Conservation (phyloP, 1,140 invertebrate genomes). For the Eriosoma lanigerum region DNA sequence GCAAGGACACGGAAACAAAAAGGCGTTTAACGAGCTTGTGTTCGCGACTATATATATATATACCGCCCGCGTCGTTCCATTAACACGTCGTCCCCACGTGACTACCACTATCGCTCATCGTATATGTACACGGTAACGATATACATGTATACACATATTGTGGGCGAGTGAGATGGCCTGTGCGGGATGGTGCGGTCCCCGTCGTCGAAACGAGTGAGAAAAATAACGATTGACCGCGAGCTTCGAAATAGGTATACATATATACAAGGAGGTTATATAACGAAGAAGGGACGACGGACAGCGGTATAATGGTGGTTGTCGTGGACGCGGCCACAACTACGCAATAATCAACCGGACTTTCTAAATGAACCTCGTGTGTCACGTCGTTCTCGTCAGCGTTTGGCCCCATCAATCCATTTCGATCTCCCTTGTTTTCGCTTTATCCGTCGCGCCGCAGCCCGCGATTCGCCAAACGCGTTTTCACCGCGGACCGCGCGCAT, state of each 20-base stretch:
- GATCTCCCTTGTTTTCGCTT: slow-evolving; percentile 20
- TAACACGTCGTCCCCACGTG: neutral
- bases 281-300: too few relatives aligned
- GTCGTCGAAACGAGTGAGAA: neutral
- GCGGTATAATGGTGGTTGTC: neutral
- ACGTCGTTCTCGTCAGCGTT: slow-evolving; percentile 29
- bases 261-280: neutral
- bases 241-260: too few relatives aligned
- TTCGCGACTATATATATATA: neutral
- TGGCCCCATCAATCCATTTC: slow-evolving; percentile 46
- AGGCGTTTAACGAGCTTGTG: neutral
- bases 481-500: neutral
- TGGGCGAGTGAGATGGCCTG: too few relatives aligned
- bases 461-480: slow-evolving; percentile 29
- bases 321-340: neutral
- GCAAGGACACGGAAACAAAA: neutral
- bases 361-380: slow-evolving; percentile 52
- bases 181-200: too few relatives aligned
- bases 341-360: slow-evolving; percentile 45
- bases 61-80: neutral
- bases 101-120: too few relatives aligned
- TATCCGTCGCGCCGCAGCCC: neutral
- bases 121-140: too few relatives aligned
- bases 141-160: too few relatives aligned
- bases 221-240: too few relatives aligned